Evolutionary conservation across 2,113 vertebrate genomes (phyloP).

Genomic region (Vireo altiloquus): DNA sequence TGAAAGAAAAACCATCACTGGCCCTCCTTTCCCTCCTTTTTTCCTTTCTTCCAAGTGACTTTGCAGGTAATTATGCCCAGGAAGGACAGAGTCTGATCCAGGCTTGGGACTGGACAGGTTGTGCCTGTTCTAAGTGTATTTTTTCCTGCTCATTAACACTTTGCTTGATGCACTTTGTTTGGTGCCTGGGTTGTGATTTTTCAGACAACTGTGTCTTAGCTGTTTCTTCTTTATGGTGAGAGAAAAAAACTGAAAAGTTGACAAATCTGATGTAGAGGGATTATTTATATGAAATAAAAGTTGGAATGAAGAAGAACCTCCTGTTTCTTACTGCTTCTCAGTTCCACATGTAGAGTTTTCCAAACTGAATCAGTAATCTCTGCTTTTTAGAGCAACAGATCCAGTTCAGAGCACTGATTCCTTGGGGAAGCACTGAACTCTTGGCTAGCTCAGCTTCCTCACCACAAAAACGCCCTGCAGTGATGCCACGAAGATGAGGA

Average conservation of each 20-base stretch:
- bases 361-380: background rate
- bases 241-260: background rate
- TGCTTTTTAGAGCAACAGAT: background rate
- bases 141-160: conserved; percentile 16
- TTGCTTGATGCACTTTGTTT: conserved; percentile 20
- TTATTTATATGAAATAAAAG: conserved; percentile 64
- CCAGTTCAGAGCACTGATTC: background rate
- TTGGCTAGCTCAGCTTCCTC: background rate
- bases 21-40: background rate
- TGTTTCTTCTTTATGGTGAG: background rate
- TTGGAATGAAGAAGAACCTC: background rate
- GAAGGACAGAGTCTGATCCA: background rate
- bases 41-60: background rate
- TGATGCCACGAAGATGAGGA: rapidly evolving
- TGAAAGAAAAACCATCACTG: background rate
- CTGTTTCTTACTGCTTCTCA: background rate
- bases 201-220: background rate
- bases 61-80: background rate
- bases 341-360: background rate
- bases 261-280: background rate
- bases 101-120: background rate
- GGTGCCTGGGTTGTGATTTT: conserved; percentile 16
- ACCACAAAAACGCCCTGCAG: background rate
- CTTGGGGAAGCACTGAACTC: background rate
- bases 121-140: background rate